Base-by-base conservation (phyloP, 2,797 vertebrate genomes). In the Valencia hispanica region DNA sequence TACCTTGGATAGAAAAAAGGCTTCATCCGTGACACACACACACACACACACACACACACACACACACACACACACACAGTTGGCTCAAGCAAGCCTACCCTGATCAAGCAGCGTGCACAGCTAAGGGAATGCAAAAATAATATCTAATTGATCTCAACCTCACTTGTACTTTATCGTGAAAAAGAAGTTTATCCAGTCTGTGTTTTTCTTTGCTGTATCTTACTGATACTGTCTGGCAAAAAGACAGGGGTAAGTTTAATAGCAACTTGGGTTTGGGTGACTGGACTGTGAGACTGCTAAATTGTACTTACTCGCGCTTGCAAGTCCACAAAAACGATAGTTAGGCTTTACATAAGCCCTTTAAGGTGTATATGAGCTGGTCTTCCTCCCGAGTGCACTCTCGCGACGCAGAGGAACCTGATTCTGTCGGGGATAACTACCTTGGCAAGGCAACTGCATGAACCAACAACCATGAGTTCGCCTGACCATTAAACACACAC, bases 271-370 rank as follows among this genome's bases (percentile, higher is more conserved):
- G 22, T 43, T 41, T 45, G 39, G 25, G 39, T 27, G 65, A 45
- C 65, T 27, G 65, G 22, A 45, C 25, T 17, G 36, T 11, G 25
- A 68, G 65, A 27, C n/a, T n/a, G 41, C 25, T 68, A 45, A 68
- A 30, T 15, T 68, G 65, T 45, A 68, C 65, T 68, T 43, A 68
- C n/a, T 68, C 45, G 27, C 25, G 25, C 39, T 18, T 17, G 65
- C 25, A 43, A 43, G 43, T 27, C 65, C n/a, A 27, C 39, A 45
- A 68, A 45, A 68, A 45, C 65, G 27, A 45, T 45, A 68, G 45
- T 68, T 68, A 68, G 65, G 65, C 65, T 68, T 43, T 66, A 41
- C 63, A 43, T 7, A 41, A 43, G 63, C 63, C 22, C 25, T 66
- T 20, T 34, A 36, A 10, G 59, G 30, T 34, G 17, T 34, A 63